These are phyloP conservation scores for Aegithalos caudatus DNA, from an alignment of 2,113 vertebrate species.

Conservation along the genomic window DNA sequence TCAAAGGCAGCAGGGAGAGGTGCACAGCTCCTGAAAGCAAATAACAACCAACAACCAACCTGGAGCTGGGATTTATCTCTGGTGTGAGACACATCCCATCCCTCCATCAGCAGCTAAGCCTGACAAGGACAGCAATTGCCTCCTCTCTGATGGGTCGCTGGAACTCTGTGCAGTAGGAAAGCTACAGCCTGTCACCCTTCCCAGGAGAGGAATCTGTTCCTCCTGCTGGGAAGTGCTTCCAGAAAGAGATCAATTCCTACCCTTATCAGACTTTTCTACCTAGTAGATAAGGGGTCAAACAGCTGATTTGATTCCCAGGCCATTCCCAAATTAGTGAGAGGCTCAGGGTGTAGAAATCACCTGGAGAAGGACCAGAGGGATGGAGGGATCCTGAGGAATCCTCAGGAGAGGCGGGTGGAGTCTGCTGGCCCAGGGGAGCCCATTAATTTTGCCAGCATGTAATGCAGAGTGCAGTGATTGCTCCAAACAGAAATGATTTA, in stretches of 20 bases:
- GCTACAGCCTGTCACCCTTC: not conserved
- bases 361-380: not conserved
- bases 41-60: not conserved
- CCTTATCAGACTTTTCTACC: not conserved
- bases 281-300: not conserved
- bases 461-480: not conserved
- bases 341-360: not conserved
- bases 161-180: not conserved
- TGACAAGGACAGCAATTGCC: not conserved
- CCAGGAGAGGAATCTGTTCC: not conserved
- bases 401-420: not conserved
- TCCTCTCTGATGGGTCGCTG: not conserved
- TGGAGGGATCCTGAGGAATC: not conserved
- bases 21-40: not conserved
- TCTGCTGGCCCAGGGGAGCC: not conserved
- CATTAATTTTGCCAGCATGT: slow-evolving; percentile 1
- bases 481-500: slow-evolving; percentile 39
- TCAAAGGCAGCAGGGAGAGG: not conserved
- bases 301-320: not conserved
- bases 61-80: not conserved
- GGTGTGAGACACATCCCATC: not conserved
- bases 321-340: not conserved
- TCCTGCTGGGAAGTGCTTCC: not conserved
- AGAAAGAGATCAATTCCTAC: not conserved
- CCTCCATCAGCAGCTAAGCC: slow-evolving; percentile 12